Percentiles rank a stretch among this genome's conserved stretches.
Conservation (phyloP, 2,797 vertebrate species). For the Neomorphus geoffroyi region DNA sequence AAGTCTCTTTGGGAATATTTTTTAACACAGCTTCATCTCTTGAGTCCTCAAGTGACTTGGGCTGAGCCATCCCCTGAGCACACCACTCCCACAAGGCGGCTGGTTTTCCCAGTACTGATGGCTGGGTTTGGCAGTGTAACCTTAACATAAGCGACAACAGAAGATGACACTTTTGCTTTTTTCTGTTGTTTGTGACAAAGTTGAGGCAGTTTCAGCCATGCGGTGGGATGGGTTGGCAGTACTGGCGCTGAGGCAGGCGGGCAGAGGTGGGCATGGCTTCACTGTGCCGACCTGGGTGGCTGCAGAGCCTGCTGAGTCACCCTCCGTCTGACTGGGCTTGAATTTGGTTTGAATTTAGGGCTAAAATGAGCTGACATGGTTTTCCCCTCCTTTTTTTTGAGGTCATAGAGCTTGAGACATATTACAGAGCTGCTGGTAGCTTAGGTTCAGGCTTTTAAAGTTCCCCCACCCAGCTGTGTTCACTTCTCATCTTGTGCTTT, state of each 20-base stretch:
- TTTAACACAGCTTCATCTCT: neutral
- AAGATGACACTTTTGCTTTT: neutral
- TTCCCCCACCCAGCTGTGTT: neutral
- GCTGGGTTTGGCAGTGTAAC: neutral
- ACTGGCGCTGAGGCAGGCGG: neutral
- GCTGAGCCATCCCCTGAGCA: neutral
- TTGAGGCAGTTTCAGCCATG: neutral
- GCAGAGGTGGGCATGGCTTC: neutral
- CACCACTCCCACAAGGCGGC: neutral
- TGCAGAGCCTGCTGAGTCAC: no score
- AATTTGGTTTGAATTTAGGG: neutral
- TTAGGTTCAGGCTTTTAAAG: neutral
- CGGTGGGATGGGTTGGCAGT: neutral
- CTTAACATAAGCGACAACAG: neutral
- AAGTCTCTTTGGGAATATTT: neutral
- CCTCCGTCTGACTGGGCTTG: fast-evolving
- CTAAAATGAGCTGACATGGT: neutral
- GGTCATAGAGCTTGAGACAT: neutral
- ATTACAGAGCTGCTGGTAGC: neutral
- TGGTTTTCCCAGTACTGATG: neutral
- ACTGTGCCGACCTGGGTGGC: no score
- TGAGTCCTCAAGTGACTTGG: neutral
- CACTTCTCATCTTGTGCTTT: neutral
- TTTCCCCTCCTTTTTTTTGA: neutral
- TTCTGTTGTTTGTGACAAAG: neutral